A percentile compares a stretch with the other conserved stretches of the same genome.
These are phyloP conservation scores for Eubucco bourcierii DNA, from an alignment of 2,113 vertebrate species.

Conservation along the genomic window DNA sequence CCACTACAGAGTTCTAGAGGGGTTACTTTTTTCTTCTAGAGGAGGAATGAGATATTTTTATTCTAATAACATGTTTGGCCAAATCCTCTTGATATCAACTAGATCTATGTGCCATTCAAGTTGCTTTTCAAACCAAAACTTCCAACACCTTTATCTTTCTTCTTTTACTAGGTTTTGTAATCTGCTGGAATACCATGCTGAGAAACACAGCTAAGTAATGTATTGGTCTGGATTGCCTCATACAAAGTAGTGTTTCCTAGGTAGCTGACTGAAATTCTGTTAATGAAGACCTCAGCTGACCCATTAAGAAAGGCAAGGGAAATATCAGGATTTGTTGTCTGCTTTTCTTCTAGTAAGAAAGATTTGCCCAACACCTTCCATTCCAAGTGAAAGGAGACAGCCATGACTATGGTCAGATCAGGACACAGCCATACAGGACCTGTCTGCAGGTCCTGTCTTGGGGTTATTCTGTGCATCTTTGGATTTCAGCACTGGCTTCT, in stretches of 20 bases:
- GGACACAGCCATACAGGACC: background rate
- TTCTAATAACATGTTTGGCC: background rate
- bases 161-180: background rate
- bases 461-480: background rate
- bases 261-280: background rate
- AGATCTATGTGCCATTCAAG: background rate
- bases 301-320: background rate
- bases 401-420: background rate
- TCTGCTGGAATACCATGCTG: background rate
- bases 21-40: background rate
- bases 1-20: background rate
- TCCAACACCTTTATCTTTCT: background rate
- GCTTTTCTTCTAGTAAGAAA: background rate
- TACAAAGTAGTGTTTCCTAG: background rate
- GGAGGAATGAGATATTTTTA: background rate
- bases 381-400: background rate
- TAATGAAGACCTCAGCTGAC: background rate
- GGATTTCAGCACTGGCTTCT: background rate
- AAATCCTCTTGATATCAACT: background rate
- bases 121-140: background rate
- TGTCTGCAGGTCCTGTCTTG: background rate
- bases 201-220: background rate
- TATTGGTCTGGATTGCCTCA: background rate
- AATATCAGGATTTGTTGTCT: background rate
- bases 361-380: background rate